Evolutionary conservation across 2,797 vertebrate species (phyloP).

Genomic region (Tachyglossus aculeatus): DNA sequence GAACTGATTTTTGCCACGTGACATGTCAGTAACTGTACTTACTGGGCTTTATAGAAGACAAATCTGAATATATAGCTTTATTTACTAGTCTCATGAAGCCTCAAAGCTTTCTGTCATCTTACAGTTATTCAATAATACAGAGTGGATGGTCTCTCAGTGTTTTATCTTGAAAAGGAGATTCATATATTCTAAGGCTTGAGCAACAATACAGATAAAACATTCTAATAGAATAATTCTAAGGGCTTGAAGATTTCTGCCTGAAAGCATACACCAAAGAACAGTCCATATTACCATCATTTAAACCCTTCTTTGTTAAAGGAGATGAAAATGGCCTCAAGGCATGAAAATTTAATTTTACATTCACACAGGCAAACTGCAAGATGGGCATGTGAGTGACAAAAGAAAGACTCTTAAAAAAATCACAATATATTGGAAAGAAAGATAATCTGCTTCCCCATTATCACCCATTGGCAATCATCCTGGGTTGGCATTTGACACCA

Average conservation of each 20-base stretch:
- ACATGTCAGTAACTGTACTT: neutral
- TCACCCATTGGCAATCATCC: constrained; percentile 32
- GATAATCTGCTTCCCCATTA: constrained; percentile 27
- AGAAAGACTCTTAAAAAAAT: constrained; percentile 11
- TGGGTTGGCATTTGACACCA: constrained; percentile 35
- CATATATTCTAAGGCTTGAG: constrained; percentile 3
- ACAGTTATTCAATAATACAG: neutral
- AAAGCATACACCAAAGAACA: neutral
- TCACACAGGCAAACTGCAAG: neutral
- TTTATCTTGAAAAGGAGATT: constrained; percentile 13
- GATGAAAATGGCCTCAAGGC: constrained; percentile 17
- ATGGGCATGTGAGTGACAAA: constrained; percentile 18
- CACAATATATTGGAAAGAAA: constrained; percentile 8
- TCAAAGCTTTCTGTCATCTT: neutral
- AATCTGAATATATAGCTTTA: neutral
- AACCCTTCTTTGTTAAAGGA: neutral
- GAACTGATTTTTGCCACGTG: neutral
- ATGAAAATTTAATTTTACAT: neutral
- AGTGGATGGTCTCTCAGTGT: neutral
- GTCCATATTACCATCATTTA: constrained; percentile 30
- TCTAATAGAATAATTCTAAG: constrained; percentile 5
- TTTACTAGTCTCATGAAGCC: neutral
- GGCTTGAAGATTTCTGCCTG: neutral
- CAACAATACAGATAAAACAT: neutral
- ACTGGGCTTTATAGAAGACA: neutral